Percentiles rank a stretch among this genome's conserved stretches.
phyloP scores from a whole-genome alignment of 2,888 invertebrate species.

The Abrostola tripartita region DNA sequence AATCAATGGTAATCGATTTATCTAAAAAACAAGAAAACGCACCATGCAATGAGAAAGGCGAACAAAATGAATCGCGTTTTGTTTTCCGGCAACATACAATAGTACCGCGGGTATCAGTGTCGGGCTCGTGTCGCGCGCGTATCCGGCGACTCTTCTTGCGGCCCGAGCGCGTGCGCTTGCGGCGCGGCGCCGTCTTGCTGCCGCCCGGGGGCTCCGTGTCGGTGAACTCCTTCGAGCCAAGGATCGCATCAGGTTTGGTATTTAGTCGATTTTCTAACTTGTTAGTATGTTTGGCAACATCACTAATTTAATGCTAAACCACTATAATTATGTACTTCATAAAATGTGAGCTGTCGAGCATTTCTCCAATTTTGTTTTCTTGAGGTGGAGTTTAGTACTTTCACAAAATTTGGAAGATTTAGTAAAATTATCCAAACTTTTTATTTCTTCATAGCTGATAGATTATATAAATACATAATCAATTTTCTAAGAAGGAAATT shows the following conservation, averaged over 20 bases:
- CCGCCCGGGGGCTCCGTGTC: neutral
- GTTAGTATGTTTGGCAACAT: neutral
- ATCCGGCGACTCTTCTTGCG: slow-evolving; percentile 73
- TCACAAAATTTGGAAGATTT: no score
- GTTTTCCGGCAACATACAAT: slow-evolving; percentile 51
- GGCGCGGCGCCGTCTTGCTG: slow-evolving; percentile 64
- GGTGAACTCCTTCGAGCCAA: slow-evolving; percentile 36
- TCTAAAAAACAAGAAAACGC: slow-evolving; percentile 7
- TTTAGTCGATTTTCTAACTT: slow-evolving; percentile 24
- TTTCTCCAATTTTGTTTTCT: no score
- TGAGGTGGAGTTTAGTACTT: no score
- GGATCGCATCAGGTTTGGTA: neutral
- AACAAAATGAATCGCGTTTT: slow-evolving; percentile 8
- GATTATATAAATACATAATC: no score
- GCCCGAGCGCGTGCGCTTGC: slow-evolving; percentile 78
- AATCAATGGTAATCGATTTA: neutral
- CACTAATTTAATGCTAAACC: neutral
- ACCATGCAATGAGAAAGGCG: slow-evolving; percentile 37
- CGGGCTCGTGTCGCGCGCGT: slow-evolving; percentile 54
- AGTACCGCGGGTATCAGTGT: slow-evolving; percentile 25
- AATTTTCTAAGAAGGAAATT: no score
- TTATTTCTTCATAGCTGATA: no score
- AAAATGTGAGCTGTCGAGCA: no score
- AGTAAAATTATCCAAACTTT: no score
- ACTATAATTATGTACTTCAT: no score